phyloP scores from a whole-genome alignment of 2,888 invertebrate genomes.

The Maniola hyperantus region DNA sequence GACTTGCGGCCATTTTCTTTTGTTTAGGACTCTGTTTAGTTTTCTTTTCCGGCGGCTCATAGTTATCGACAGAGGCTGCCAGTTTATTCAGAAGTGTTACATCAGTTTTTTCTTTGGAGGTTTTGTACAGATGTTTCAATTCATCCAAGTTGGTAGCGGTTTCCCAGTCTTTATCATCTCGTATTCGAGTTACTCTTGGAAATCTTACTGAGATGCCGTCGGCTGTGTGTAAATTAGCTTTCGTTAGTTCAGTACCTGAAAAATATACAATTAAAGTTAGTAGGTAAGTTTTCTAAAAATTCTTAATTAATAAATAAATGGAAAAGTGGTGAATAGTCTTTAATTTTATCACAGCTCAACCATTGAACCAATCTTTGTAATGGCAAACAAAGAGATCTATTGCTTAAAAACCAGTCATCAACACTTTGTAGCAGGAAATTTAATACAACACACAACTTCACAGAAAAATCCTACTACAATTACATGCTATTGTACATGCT shows the following conservation, averaged over 20 bases:
- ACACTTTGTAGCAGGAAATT: too few relatives aligned
- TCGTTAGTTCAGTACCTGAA: conserved; percentile 88
- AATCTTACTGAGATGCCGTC: conserved; percentile 97
- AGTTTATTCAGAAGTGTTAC: conserved; percentile 80
- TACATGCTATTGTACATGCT: too few relatives aligned
- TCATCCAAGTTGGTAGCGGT: conserved; percentile 91
- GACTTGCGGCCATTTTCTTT: conserved; percentile 27
- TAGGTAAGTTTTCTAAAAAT: background rate
- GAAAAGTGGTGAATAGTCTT: too few relatives aligned
- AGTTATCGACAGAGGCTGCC: conserved; percentile 54
- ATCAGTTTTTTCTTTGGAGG: conserved; percentile 86
- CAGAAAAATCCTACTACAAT: too few relatives aligned
- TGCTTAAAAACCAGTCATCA: too few relatives aligned
- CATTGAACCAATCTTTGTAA: too few relatives aligned
- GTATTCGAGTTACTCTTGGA: conserved; percentile 92
- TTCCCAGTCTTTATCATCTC: conserved; percentile 93
- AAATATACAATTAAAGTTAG: conserved; percentile 8
- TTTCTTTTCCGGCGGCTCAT: conserved; percentile 58
- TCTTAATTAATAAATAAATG: too few relatives aligned
- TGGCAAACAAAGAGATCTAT: too few relatives aligned
- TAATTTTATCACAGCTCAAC: too few relatives aligned
- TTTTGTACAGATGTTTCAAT: conserved; percentile 85
- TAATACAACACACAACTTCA: too few relatives aligned
- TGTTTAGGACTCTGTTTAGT: conserved; percentile 53
- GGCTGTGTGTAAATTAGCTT: conserved; percentile 93